A percentile compares a stretch with the other conserved stretches of the same genome.
Evolutionary conservation across 92 coral and sea anemone genomes (phyloP).

Genomic region (Ricordea florida): DNA sequence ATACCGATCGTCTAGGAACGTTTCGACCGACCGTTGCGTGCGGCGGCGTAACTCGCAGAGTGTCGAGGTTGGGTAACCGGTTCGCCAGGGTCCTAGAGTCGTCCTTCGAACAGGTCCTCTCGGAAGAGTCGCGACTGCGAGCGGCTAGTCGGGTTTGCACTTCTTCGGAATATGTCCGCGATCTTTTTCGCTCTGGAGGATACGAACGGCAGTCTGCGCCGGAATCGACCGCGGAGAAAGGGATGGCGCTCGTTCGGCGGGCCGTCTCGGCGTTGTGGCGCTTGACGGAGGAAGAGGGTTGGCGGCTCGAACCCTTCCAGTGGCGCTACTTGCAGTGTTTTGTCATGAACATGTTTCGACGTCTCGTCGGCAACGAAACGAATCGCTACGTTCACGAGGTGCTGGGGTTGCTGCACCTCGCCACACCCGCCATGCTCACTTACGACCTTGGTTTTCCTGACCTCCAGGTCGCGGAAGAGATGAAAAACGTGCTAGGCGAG

Average conservation of each 20-base stretch:
- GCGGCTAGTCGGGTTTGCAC: not conserved
- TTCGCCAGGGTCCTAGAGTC: not conserved
- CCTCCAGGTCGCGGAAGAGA: not conserved
- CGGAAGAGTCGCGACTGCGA: not conserved
- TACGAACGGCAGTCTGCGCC: too few relatives aligned
- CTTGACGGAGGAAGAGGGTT: not conserved
- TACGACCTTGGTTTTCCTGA: conserved; percentile 2
- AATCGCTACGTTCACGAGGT: conserved; percentile 1
- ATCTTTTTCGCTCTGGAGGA: not conserved
- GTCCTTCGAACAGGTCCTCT: not conserved
- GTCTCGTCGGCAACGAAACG: not conserved
- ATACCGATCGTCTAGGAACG: not conserved
- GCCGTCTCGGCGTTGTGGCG: not conserved
- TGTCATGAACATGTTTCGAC: not conserved
- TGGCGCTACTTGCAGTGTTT: conserved; percentile 1
- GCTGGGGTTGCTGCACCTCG: not conserved
- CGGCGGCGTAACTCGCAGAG: not conserved
- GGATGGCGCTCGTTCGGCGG: not conserved
- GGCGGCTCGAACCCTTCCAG: conserved; percentile 1
- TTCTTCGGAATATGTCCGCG: not conserved
- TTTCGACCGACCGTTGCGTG: not conserved
- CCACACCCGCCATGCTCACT: not conserved
- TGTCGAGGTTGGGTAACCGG: conserved; percentile 3
- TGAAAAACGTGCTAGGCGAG: not conserved
- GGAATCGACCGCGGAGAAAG: not conserved